Conservation (phyloP, 2,797 vertebrate genomes). For the Acanthurus tractus region DNA sequence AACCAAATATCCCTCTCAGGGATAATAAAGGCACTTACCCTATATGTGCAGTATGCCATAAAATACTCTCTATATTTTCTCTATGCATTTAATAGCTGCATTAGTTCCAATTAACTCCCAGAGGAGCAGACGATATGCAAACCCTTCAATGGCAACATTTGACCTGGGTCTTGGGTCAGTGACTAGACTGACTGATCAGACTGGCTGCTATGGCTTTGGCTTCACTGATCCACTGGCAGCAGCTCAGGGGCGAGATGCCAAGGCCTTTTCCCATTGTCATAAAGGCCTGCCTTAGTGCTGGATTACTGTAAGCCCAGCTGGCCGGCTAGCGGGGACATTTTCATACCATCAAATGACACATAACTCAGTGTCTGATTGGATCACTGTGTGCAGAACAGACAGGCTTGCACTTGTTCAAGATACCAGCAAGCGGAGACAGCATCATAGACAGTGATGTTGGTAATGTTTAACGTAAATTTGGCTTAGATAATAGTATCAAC, state of each 20-base stretch:
- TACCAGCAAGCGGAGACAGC: conserved; percentile 1
- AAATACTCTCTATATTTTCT: conserved; percentile 18
- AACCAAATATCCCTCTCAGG: conserved; percentile 35
- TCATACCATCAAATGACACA: conserved; percentile 71
- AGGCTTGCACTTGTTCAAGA: conserved; percentile 40
- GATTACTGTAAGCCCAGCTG: conserved; percentile 72
- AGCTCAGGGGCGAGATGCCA: conserved; percentile 46
- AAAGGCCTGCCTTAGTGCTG: conserved; percentile 67
- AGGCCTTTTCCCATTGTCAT: conserved; percentile 65
- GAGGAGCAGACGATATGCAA: conserved; percentile 30
- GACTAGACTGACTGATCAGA: conserved; percentile 62
- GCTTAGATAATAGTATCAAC: conserved; percentile 8
- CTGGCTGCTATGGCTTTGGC: conserved; percentile 55
- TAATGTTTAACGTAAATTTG: conserved; percentile 35
- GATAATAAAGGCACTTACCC: conserved; percentile 43
- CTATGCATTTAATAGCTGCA: conserved; percentile 23
- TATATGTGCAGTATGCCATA: conserved; percentile 20
- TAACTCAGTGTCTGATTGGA: conserved; percentile 69
- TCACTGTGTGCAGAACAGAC: conserved; percentile 54
- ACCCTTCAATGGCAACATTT: conserved; percentile 35
- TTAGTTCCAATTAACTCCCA: conserved; percentile 28
- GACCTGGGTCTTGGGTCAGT: conserved; percentile 54
- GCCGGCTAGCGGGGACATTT: conserved; percentile 67
- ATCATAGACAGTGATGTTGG: neutral
- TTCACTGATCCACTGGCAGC: conserved; percentile 64